phyloP scores from a whole-genome alignment of 2,888 invertebrate genomes.

The Eulithis testata region DNA sequence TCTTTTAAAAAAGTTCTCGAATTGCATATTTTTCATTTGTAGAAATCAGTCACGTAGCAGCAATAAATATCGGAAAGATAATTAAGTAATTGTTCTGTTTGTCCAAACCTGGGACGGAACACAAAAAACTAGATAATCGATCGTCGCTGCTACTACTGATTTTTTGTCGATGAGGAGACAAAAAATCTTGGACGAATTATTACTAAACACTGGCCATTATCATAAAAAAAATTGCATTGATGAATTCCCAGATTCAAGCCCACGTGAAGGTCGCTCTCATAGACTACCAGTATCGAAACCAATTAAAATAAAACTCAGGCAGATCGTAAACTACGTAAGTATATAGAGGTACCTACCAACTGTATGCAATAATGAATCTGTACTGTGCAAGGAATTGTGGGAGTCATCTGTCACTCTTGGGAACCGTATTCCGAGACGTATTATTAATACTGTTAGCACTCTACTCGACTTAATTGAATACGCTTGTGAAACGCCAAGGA shows the following conservation, averaged over 20 bases:
- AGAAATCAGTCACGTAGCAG: not conserved
- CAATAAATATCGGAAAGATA: not conserved
- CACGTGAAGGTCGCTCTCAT: too few relatives aligned
- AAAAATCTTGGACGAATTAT: too few relatives aligned
- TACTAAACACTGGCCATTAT: too few relatives aligned
- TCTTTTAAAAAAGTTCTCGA: not conserved
- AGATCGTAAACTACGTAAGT: too few relatives aligned
- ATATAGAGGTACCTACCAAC: too few relatives aligned
- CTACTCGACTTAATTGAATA: slow-evolving; percentile 61
- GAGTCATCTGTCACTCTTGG: slow-evolving; percentile 53
- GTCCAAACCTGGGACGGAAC: not conserved
- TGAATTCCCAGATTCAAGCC: too few relatives aligned
- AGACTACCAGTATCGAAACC: too few relatives aligned
- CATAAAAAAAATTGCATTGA: too few relatives aligned
- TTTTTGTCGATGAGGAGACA: too few relatives aligned
- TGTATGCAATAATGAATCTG: slow-evolving; percentile 38
- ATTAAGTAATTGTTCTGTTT: not conserved
- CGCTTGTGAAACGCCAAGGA: slow-evolving; percentile 47
- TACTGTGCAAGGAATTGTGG: slow-evolving; percentile 51
- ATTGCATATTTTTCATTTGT: too few relatives aligned
- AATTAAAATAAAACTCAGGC: too few relatives aligned
- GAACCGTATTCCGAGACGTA: slow-evolving; percentile 51
- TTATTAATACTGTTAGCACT: slow-evolving; percentile 56
- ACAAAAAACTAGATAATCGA: not conserved
- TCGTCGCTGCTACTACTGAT: too few relatives aligned